Base-by-base conservation (phyloP, 1,140 invertebrate genomes). In the Uloborus diversus region DNA sequence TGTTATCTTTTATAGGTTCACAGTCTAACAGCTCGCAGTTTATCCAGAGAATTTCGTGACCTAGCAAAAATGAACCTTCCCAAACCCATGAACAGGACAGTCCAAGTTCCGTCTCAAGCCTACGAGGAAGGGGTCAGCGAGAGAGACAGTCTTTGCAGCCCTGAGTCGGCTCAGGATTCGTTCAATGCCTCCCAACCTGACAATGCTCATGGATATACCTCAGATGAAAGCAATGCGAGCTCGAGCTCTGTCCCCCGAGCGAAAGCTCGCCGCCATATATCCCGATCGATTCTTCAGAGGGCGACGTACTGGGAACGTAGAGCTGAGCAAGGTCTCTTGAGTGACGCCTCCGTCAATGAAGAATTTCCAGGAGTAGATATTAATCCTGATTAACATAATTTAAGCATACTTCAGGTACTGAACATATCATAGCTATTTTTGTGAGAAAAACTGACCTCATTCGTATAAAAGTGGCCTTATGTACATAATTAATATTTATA, bases 11-110 rank as follows among this genome's bases (percentile, higher is more conserved):
- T 82, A 7, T 87, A 93, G 86, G 92, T 94, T 85, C 92, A 94
- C 85, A 94, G 93, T 86, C 86, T 94, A 81, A 94, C 93, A 30
- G 93, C 93, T n/a, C 88, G 93, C 82, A 93, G 92, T 81, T 89
- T 94, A 35, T 92, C 92, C 1, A 91, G 89, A 83, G 90, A 93
- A 86, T 92, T 94, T 83, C 88, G 92, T 32, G 92, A 94, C 81
- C 91, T 91, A 65, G 86, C 93, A 13, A 71, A 82, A 27, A 70
- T 66, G 28, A 82, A 84, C 30, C 51, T 83, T 30, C 83, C 84
- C 0, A 61, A 81, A 27, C 80, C 78, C 30, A 64, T 83, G n/a
- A 85, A 85, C 76, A 73, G 81, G 17, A 83, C 84, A 47, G 78
- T 83, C 28, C 83, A 78, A 66, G 51, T 84, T n/a, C 37, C 49